Percentiles rank a stretch among this genome's conserved stretches.
Conservation (phyloP, 2,113 vertebrate genomes). For the Clarias macrocephalus region DNA sequence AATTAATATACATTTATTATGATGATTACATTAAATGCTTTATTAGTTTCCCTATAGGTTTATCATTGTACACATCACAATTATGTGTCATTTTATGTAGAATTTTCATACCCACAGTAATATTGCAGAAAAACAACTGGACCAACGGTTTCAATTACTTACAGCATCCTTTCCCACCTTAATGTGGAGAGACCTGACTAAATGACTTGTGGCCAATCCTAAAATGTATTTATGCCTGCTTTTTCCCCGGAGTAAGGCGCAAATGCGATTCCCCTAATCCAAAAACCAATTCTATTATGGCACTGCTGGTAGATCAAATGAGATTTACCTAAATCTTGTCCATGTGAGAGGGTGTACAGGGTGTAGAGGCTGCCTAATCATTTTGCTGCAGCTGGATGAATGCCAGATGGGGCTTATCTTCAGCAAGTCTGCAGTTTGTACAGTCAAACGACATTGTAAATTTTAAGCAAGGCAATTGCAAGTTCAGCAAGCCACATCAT, state of each 20-base stretch:
- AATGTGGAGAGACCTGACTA: background rate
- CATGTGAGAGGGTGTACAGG: background rate
- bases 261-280: conserved; percentile 35
- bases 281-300: conserved; percentile 34
- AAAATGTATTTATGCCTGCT: background rate
- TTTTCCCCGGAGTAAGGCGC: background rate
- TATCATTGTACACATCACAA: background rate
- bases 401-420: conserved; percentile 3
- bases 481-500: background rate
- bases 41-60: too few relatives aligned
- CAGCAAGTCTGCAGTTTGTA: conserved; percentile 17
- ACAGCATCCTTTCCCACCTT: background rate
- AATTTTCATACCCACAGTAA: background rate
- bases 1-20: too few relatives aligned
- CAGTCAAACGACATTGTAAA: background rate
- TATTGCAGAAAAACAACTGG: background rate
- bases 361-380: conserved; percentile 16
- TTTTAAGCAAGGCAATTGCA: background rate
- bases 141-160: background rate
- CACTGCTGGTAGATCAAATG: background rate
- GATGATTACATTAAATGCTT: too few relatives aligned
- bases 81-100: background rate
- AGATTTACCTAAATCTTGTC: background rate
- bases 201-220: conserved; percentile 7
- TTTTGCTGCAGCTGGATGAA: conserved; percentile 27